Conservation (phyloP, 2,888 invertebrate genomes). For the Plebejus argus region DNA sequence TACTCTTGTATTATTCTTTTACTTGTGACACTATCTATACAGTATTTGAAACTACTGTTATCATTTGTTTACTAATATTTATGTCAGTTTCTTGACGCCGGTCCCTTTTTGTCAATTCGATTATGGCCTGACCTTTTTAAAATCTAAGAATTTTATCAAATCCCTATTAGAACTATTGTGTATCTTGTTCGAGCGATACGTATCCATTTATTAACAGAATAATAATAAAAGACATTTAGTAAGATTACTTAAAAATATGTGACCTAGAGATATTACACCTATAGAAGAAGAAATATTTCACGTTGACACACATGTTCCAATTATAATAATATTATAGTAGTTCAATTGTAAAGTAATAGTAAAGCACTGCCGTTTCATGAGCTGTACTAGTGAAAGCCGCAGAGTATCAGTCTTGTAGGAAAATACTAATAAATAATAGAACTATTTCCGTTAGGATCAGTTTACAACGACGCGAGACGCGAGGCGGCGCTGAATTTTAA, state of each 20-base stretch:
- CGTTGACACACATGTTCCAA: background rate
- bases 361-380: background rate
- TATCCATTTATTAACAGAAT: background rate
- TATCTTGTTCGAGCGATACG: background rate
- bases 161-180: background rate
- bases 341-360: background rate
- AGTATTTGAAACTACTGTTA: background rate
- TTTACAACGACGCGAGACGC: too few relatives aligned
- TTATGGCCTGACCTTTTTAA: background rate
- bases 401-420: too few relatives aligned
- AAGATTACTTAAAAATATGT: background rate
- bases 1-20: background rate
- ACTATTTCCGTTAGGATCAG: too few relatives aligned
- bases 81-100: background rate
- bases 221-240: background rate
- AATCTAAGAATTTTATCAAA: background rate
- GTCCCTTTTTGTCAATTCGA: background rate
- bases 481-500: too few relatives aligned
- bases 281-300: background rate
- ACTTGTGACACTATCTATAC: background rate
- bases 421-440: too few relatives aligned
- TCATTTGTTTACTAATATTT: background rate
- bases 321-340: background rate
- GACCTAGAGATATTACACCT: too few relatives aligned
- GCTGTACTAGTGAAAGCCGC: too few relatives aligned